Base-by-base conservation (phyloP, 2,888 invertebrate species). In the Aspidiotus destructor region DNA sequence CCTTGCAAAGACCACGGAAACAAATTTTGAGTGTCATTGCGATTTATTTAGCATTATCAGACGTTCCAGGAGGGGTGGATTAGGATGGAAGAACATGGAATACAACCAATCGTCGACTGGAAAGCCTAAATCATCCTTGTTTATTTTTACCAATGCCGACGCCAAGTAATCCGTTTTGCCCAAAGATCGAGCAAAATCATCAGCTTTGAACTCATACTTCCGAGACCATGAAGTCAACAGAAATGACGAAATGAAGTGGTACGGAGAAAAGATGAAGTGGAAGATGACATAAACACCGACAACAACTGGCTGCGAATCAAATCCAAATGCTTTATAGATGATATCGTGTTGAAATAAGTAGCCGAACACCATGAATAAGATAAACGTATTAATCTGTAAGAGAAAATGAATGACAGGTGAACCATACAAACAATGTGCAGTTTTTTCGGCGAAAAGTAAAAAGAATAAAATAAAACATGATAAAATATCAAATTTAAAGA, bases 11-110 rank as follows among this genome's bases (percentile, higher is more conserved):
- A n/a, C n/a, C n/a, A n/a, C n/a, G n/a, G n/a, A n/a, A n/a, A n/a
- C n/a, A n/a, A n/a, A n/a, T n/a, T n/a, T n/a, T 62, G n/a, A n/a
- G n/a, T n/a, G n/a, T n/a, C 57, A 69, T 13, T 73, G 72, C 65
- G 69, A 72, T 71, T 79, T 78, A 65, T 77, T 76, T 54, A 89
- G 77, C 9, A 84, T 86, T 70, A 80, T 85, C 73, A 99, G 82
- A 75, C 99, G 83, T 77, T 99, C 94, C 70, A 97, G 81, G 41
- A 97, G 80, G n/a, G 97, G 93, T 68, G 99, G 99, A 82, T 99
- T 99, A 5, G 92, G 93, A 79, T 93, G 94, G 78, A 96, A 89
- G 92, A 94, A 98, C 54, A 87, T 83, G 0, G 97, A 97, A 79
- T 89, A 99, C 67, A 95, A 80, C 79, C 86, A 85, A 77, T 99